Base-by-base conservation (phyloP, 2,113 vertebrate species). In the Misgurnus mizolepis region DNA sequence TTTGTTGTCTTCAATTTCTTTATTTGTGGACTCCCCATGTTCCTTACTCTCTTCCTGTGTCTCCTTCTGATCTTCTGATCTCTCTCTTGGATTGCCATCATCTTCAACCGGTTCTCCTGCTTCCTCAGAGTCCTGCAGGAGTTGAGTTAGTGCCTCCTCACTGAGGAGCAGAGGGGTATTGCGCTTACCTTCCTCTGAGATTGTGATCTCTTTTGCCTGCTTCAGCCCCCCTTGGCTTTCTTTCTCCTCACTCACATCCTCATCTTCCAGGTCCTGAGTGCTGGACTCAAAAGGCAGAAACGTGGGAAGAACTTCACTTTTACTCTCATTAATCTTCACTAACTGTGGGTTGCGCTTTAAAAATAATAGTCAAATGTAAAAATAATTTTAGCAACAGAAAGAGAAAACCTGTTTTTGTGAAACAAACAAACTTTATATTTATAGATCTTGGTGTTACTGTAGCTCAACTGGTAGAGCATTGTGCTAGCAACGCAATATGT, bases 131-230 rank as follows among this genome's bases (percentile, higher is more conserved):
- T 83, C 88, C 70, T 82, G 89, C 27, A 91, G 82, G 45, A 93
- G 88, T 15, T 87, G 82, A 1, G 81, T 82, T 66, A 93, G 70
- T 74, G 90, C 89, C 53, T 91, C 89, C 22, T 92, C 88, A 53
- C 90, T 93, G 75, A 92, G 34, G 50, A 93, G 84, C 41, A 92
- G 85, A 6, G 90, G 89, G 8, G 78, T 55, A 64, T 79, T 82
- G 78, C 85, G 84, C 15, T 83, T 80, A 3, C 69, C 84, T 47
- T 55, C 72, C 40, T 84, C 70, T 4, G 82, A 17, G 17, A 8
- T 80, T 34, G 86, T 64, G 50, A 81, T 22, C 5, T 53, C 78
- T 72, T 72, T 74, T 55, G 80, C 82, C 47, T 80, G 10, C 18
- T 58, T 53, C 15, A 83, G 81, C 15, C 62, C 43, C 3, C 86